A percentile compares a stretch with the other conserved stretches of the same genome.
phyloP scores from a whole-genome alignment of 2,797 vertebrate species.

The Gallinago stenura region DNA sequence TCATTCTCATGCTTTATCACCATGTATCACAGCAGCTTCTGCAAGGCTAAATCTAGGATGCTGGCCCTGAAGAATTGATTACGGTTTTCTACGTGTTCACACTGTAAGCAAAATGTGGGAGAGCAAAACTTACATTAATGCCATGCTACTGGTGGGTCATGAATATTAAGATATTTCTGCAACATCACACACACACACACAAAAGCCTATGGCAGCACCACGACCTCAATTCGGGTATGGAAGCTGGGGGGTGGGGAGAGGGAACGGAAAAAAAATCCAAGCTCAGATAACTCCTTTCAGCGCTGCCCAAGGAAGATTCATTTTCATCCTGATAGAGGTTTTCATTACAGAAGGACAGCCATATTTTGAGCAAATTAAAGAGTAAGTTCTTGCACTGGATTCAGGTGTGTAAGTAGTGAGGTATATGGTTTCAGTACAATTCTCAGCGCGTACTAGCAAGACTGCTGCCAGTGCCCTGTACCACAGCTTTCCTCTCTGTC shows the following conservation, averaged over 20 bases:
- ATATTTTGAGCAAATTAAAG: neutral
- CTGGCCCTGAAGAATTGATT: neutral
- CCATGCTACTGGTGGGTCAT: neutral
- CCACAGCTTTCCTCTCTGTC: neutral
- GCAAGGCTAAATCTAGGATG: neutral
- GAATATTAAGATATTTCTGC: neutral
- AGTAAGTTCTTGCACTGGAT: neutral
- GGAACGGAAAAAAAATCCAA: neutral
- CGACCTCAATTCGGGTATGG: neutral
- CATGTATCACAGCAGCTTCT: neutral
- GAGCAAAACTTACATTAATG: neutral
- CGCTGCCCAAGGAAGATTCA: neutral
- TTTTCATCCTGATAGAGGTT: neutral
- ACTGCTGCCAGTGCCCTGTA: neutral
- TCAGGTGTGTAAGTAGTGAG: neutral
- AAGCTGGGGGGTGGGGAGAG: neutral
- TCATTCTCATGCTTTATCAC: neutral
- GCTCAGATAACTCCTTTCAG: neutral
- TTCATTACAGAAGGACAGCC: neutral
- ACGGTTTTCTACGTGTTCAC: neutral
- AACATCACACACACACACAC: neutral
- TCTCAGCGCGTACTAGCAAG: neutral
- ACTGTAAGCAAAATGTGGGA: neutral
- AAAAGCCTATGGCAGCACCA: rapidly evolving
- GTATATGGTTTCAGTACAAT: neutral